phyloP scores from a whole-genome alignment of 2,113 vertebrate species.

The Tauraco erythrolophus region DNA sequence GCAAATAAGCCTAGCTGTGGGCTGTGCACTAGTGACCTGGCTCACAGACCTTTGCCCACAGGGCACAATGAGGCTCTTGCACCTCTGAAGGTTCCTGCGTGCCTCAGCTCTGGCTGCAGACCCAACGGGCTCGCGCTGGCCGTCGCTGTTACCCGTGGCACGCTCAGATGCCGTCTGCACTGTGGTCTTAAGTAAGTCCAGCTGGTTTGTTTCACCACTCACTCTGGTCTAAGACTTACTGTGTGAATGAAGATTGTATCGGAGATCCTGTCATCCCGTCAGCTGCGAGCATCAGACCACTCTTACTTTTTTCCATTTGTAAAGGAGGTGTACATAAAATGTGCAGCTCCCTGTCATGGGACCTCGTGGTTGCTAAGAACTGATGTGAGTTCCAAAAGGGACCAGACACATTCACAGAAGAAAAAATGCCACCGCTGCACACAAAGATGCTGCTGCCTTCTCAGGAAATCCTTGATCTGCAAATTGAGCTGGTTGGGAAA shows the following conservation, averaged over 20 bases:
- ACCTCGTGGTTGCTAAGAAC: neutral
- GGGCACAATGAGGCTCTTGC: neutral
- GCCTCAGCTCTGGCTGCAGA: fast-evolving
- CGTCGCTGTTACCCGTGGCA: fast-evolving
- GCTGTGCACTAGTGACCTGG: neutral
- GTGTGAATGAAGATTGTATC: neutral
- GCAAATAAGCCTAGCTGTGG: neutral
- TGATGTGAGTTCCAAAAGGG: neutral
- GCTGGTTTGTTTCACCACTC: slow-evolving; percentile 8
- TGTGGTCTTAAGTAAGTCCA: neutral
- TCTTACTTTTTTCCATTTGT: neutral
- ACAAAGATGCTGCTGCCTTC: neutral
- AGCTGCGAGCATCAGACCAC: neutral
- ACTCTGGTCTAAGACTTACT: neutral
- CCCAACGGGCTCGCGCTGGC: neutral
- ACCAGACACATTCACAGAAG: neutral
- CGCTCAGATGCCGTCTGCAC: neutral
- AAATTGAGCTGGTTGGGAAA: neutral
- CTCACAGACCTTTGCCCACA: slow-evolving; percentile 8
- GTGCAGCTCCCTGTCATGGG: neutral
- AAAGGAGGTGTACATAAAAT: neutral
- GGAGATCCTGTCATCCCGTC: neutral
- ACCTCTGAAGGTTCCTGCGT: neutral
- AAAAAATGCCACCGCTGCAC: neutral
- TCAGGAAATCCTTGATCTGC: neutral